A percentile compares a stretch with the other conserved stretches of the same genome.
These are phyloP conservation scores for Chrosomus eos DNA, from an alignment of 2,797 vertebrate species.

Conservation along the genomic window DNA sequence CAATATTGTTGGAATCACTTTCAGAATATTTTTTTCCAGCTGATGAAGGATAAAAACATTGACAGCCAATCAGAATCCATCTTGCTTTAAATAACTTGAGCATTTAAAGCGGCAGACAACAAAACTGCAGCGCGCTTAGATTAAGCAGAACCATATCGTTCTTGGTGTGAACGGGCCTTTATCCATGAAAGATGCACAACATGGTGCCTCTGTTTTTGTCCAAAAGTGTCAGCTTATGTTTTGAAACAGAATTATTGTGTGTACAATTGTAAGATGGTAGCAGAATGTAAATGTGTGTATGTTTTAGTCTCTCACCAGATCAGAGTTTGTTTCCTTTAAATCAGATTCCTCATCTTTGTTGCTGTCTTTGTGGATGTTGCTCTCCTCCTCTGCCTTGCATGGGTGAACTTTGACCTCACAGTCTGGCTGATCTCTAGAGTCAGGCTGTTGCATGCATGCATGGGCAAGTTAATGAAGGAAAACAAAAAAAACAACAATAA, in stretches of 20 bases:
- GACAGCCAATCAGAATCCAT: neutral
- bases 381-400: slow-evolving; percentile 74
- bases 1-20: neutral
- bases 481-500: slow-evolving; percentile 68
- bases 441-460: slow-evolving; percentile 92
- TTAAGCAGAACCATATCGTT: neutral
- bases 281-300: neutral
- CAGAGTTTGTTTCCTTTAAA: slow-evolving; percentile 79
- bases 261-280: neutral
- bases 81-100: neutral
- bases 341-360: slow-evolving; percentile 77
- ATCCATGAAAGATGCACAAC: neutral
- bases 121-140: neutral
- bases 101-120: neutral
- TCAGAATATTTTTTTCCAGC: neutral
- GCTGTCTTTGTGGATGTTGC: slow-evolving; percentile 72
- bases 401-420: slow-evolving; percentile 73
- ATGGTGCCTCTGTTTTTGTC: neutral
- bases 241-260: neutral
- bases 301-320: slow-evolving; percentile 75
- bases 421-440: slow-evolving; percentile 89
- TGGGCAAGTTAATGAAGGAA: slow-evolving; percentile 83
- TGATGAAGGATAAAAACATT: neutral
- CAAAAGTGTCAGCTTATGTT: neutral
- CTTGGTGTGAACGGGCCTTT: neutral